Evolutionary conservation across 2,113 vertebrate species (phyloP), one percentile per base, ranked within the genome.

Genomic region (Psophia crepitans): DNA sequence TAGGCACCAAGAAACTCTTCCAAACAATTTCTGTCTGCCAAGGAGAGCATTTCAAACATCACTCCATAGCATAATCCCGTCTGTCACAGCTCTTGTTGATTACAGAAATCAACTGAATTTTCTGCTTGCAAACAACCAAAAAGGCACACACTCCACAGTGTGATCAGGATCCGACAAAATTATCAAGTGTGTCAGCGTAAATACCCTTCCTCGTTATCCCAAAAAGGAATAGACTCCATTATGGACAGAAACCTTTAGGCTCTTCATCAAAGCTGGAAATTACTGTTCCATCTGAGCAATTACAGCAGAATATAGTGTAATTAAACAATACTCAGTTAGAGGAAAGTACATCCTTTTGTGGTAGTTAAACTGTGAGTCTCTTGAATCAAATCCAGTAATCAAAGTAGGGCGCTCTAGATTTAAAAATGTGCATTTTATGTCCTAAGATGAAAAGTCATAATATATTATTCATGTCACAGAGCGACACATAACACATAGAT

Each of bases 11-110:
- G 68, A 85, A 75, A 68, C 17, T 32, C 71, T 96, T 77, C 86
- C 90, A 93, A 43, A 53, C 30, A 53, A 57, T 90, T 97, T 96
- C 65, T 84, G 37, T 90, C 66, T 96, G 77, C 53, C 81, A 92
- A 82, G 65, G 68, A 89, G 32, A 86, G 60, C 35, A 37, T 96
- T 97, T 95, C 81, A 97, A 93, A 85, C 66, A 49, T 51, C 10
- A 5, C 41, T 92, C 51, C 19, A 6, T 83, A 96, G 70, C 89
- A 35, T 69, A 92, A 73, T 78, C 71, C 78, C 1, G 1, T 95
- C 84, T 89, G 56, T 96, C 84, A 75, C 35, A 89, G 76, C 65
- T 92, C 44, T 91, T 75, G 35, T n/a, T 96, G 61, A 23, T 86
- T 95, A 65, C 48, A 80, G 58, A 77, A 94, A 80, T 57, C 65